Base-by-base conservation (phyloP, 1,140 invertebrate genomes). In the Cyphomyrmex costatus region DNA sequence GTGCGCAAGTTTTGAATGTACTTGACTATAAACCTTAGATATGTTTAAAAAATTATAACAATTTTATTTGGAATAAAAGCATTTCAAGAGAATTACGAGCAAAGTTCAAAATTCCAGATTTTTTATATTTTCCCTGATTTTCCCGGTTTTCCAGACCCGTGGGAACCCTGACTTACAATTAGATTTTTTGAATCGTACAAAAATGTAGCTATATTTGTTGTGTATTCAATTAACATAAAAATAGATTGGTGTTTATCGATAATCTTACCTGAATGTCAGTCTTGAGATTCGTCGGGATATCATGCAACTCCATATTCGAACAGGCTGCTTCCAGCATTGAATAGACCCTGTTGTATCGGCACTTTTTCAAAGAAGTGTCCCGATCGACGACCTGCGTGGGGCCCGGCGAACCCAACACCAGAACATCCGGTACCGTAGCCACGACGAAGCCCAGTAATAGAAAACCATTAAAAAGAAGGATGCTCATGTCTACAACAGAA, bases 271-370 rank as follows among this genome's bases (percentile, higher is more conserved):
- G 89, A 66, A 95, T 92, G 12, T 92, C 88, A 0, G 84, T 76
- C 10, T 89, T 90, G 16, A 94, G 56, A 77, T 82, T 89, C 0
- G n/a, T 2, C 3, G 94, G 93, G 2, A 95, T 91, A 3, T 92
- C 68, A 0, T 63, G 30, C 1, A 92, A 60, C 24, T 90, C 89
- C 24, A 91, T 73, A n/a, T 89, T 78, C 7, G 70, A 63, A 86
- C 94, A 95, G 4, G 86, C 74, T 0, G 92, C 94, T 49, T 93
- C 91, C 0, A 94, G 53, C 91, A 94, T 89, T 21, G 88, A 85
- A 30, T 88, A 89, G 0, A 49, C 51, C 12, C 68, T 88, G 30
- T 16, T 87, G 56, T 93, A 93, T 4, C 53, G 61, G 19, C 94
- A 94, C 19, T 86, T 92, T 30, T 89, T 94, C 7, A 42, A 0